Evolutionary conservation across 2,888 invertebrate genomes (phyloP), one percentile per base, ranked within the genome.

Genomic region (Sinhomidia bicolor): DNA sequence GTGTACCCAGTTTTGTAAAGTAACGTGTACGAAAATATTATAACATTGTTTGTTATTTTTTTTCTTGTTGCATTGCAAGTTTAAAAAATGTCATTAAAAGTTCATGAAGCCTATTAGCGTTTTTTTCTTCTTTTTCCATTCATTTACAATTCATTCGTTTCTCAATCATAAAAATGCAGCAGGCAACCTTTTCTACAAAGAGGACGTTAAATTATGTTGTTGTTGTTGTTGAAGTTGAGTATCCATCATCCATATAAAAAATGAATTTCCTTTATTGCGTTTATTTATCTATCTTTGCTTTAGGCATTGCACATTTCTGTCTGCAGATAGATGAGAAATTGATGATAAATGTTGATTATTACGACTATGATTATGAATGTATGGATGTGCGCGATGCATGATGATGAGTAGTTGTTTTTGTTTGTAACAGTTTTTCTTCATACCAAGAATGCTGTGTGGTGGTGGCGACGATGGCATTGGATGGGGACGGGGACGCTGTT

Each of bases 401-500:
- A 62, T 62, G 65, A 85, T 54, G 80, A 79, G 68, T 65, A 68
- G 68, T 65, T 85, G 79, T 68, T 85, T 83, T 71, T 47, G 81
- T 65, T 65, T 44, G 44, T 78, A 62, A 51, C 85, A 78, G 78
- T 71, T 54, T 44, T 71, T 78, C 57, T 71, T 20, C 51, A 32
- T 17, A 29, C n/a, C n/a, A 71, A 71, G 71, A 44, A 17, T 32
- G 1, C 26, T 14, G n/a, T 54, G 32, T 32, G 62, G 62, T 62
- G 62, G 68, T 68, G 14, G 32, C n/a, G 36, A 29, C 20, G 26
- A n/a, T 86, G 87, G 82, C 82, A 87, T 87, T 87, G 87, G 51
- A 62, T 87, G 81, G 82, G 87, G 87, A 87, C 87, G 82, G 87
- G 87, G 82, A 76, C 87, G 65, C 54, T 47, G 57, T 81, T 82